Base-by-base conservation (phyloP, 2,113 vertebrate genomes). In the Bos indicus region DNA sequence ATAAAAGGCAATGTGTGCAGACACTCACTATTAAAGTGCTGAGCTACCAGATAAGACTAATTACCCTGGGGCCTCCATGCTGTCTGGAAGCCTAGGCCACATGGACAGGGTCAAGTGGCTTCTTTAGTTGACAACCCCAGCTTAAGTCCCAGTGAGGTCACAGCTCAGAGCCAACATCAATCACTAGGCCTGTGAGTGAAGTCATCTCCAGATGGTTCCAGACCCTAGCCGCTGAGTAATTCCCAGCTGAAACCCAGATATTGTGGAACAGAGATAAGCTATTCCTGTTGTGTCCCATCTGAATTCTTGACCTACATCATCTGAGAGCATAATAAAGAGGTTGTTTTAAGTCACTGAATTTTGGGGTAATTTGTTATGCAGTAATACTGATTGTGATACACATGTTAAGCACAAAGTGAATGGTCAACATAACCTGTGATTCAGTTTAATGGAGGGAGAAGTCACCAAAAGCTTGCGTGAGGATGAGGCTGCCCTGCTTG, bases 271-370 rank as follows among this genome's bases (percentile, higher is more conserved):
- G 57, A 81, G 56, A 33, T 9, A 57, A 89, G 14, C 52, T 10
- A 71, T 57, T 93, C 6, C 12, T 7, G 5, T 13, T 74, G 4
- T 82, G 21, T 43, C 1, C 14, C 80, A 25, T 87, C 36, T 74
- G n/a, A 78, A 83, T 84, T 64, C 57, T 54, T 54, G 77, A 86
- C 6, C 19, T 78, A 15, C 2, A 36, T 48, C 60, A 57, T 74
- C 54, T 0, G 5, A 80, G 16, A 74, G 43, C 28, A 83, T 54
- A 94, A 46, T 71, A 80, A 95, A 85, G 19, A 28, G 16, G 43
- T 51, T 77, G 33, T 43, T 94, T 90, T 28, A 94, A 81, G 30
- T 1, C 13, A 81, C 11, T 82, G 33, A 92, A 3, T 89, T 93
- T 88, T 33, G 62, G 17, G 7, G 7, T 91, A n/a, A 88, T 36